These are phyloP conservation scores for Nanger granti DNA, from an alignment of 2,113 vertebrate species.

Conservation along the genomic window DNA sequence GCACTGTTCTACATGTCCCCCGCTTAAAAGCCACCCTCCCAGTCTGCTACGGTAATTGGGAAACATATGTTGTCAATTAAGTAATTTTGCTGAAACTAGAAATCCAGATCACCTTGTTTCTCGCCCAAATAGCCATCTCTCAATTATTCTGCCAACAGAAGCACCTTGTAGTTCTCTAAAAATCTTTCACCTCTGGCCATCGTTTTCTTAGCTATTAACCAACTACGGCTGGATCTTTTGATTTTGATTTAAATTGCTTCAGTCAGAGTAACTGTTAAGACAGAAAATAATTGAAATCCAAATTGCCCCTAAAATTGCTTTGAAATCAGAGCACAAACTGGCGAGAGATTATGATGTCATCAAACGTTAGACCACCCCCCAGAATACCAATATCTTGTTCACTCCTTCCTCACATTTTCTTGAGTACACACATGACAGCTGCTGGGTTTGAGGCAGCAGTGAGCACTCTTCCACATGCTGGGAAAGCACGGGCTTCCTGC, in stretches of 20 bases:
- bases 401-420: background rate
- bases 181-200: slow-evolving; percentile 79
- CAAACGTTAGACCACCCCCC: background rate
- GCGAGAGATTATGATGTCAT: slow-evolving; percentile 14
- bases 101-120: slow-evolving; percentile 87
- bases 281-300: slow-evolving; percentile 75
- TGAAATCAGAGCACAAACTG: slow-evolving; percentile 74
- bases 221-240: slow-evolving; percentile 81
- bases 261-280: slow-evolving; percentile 70
- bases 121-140: slow-evolving; percentile 84
- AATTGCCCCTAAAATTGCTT: slow-evolving; percentile 78
- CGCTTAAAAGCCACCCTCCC: background rate
- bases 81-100: slow-evolving; percentile 82
- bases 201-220: slow-evolving; percentile 93
- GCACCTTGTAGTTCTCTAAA: slow-evolving; percentile 84
- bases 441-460: background rate
- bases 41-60: slow-evolving; percentile 3
- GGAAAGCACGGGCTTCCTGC: background rate
- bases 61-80: slow-evolving; percentile 89
- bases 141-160: slow-evolving; percentile 88
- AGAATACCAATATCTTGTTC: background rate
- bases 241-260: slow-evolving; percentile 79
- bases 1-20: background rate
- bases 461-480: background rate
- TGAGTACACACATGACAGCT: background rate